Evolutionary conservation across 2,888 invertebrate species (phyloP), one percentile per base, ranked within the genome.

Genomic region (Dinocampus coccinellae): DNA sequence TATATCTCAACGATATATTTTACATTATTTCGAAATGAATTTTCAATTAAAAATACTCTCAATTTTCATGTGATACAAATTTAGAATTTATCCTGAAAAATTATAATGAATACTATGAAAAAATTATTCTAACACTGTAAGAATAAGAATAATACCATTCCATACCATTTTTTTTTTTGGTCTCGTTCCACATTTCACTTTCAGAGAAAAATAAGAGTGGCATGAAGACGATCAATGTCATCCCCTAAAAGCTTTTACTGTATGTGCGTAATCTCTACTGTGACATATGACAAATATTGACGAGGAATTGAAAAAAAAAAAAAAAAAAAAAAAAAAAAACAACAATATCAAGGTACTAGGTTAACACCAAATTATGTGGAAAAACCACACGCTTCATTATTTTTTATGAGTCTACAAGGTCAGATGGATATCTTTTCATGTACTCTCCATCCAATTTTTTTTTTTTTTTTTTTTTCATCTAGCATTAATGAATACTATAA

Each of bases 261-360:
- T n/a, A 11, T 33, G 13, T 52, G n/a, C 13, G 13, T 11, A 22
- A 60, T 66, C 60, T 60, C 10, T 22, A 9, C n/a, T 22, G 22
- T n/a, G 52, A 42, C 9, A 6, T 7, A 3, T 10, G 22, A 9
- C 10, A 47, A 52, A 68, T 61, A 68, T 68, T 60, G 47, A 68
- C 60, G 34, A 9, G 9, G 7, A 29, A 29, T 7, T n/a, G n/a
- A n/a, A n/a, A n/a, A n/a, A n/a, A n/a, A n/a, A n/a, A n/a, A n/a
- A n/a, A n/a, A n/a, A n/a, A n/a, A n/a, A n/a, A n/a, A n/a, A n/a
- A n/a, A n/a, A n/a, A n/a, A n/a, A n/a, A n/a, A n/a, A n/a, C n/a
- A n/a, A n/a, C n/a, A n/a, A n/a, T n/a, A n/a, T n/a, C n/a, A n/a
- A n/a, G n/a, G n/a, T n/a, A 67, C 26, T n/a, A 2, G n/a, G n/a